Percentiles rank a stretch among this genome's conserved stretches.
phyloP scores from a whole-genome alignment of 1,140 invertebrate species.

The Myzus persicae region DNA sequence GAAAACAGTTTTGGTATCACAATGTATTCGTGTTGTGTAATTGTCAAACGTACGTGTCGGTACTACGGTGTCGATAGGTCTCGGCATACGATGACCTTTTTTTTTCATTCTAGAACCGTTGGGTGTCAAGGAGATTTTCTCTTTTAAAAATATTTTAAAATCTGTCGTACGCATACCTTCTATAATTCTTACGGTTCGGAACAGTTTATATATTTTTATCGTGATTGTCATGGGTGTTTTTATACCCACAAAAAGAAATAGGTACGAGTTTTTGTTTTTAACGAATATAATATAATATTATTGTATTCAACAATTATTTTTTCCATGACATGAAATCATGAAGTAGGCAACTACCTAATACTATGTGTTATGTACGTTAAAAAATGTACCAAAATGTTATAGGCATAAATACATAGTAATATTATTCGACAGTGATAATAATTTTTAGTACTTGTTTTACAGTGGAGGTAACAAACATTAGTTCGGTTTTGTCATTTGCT shows the following conservation, averaged over 20 bases:
- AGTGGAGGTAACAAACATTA: neutral
- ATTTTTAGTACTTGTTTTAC: neutral
- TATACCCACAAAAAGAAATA: neutral
- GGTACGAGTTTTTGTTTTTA: neutral
- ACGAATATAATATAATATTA: neutral
- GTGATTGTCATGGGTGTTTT: neutral
- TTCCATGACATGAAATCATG: neutral
- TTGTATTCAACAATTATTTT: neutral
- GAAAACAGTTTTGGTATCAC: conserved; percentile 6
- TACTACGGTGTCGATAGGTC: conserved; percentile 40
- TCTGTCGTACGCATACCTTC: neutral
- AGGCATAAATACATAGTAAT: neutral
- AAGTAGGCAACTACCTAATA: neutral
- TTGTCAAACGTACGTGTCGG: conserved; percentile 34
- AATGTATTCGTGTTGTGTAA: conserved; percentile 25
- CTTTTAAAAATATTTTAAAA: conserved; percentile 15
- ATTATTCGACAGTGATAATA: neutral
- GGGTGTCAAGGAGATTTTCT: conserved; percentile 48
- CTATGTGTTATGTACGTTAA: neutral
- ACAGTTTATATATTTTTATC: neutral
- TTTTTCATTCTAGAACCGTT: neutral
- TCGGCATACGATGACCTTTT: neutral
- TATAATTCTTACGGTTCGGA: neutral
- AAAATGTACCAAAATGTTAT: neutral
- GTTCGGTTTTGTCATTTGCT: neutral